Evolutionary conservation across 2,113 vertebrate species (phyloP).

Genomic region (Halcyon senegalensis): DNA sequence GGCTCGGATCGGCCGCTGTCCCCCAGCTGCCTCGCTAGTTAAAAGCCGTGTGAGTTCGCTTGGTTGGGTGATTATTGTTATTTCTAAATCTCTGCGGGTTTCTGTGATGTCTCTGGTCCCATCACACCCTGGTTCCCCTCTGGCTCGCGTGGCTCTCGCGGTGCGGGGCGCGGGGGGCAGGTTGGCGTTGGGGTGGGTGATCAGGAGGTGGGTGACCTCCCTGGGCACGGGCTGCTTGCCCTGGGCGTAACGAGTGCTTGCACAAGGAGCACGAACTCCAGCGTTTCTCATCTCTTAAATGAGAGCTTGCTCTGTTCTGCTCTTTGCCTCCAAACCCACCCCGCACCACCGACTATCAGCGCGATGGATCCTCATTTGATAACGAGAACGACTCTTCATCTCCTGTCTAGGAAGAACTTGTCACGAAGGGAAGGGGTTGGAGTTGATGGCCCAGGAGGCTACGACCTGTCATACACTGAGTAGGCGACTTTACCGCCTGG

Average conservation of each 20-base stretch:
- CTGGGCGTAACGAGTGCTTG: rapidly evolving
- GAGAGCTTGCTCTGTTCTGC: neutral
- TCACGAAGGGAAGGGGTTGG: neutral
- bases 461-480: rapidly evolving
- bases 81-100: neutral
- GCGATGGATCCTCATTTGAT: rapidly evolving
- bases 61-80: neutral
- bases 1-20: neutral
- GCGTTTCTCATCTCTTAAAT: rapidly evolving
- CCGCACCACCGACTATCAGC: rapidly evolving
- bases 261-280: rapidly evolving
- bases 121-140: rapidly evolving
- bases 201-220: rapidly evolving
- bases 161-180: rapidly evolving
- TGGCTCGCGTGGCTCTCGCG: neutral
- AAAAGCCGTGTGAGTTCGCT: neutral
- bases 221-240: neutral
- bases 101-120: neutral
- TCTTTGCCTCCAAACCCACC: neutral
- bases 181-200: rapidly evolving
- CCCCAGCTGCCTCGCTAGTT: no score
- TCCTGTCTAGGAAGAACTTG: rapidly evolving
- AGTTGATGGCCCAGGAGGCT: neutral
- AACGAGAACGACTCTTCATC: rapidly evolving
- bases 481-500: no score